A percentile compares a stretch with the other conserved stretches of the same genome.
These are phyloP conservation scores for Cephonodes hylas DNA, from an alignment of 2,888 invertebrate species.

Conservation along the genomic window DNA sequence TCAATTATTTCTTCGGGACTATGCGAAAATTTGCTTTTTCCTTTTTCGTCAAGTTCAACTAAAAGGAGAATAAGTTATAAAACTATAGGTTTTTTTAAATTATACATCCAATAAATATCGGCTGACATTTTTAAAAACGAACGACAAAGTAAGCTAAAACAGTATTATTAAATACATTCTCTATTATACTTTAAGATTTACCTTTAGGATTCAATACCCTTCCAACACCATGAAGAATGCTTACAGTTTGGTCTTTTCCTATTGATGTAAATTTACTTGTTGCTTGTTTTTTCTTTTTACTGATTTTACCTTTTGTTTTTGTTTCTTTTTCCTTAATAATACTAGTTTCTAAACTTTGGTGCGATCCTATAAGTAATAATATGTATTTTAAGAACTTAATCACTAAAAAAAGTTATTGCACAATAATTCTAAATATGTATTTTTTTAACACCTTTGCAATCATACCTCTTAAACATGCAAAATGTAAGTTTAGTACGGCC, in stretches of 20 bases:
- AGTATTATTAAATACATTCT: no score
- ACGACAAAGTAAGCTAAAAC: no score
- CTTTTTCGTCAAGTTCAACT: conserved; percentile 55
- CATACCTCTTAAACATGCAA: conserved; percentile 87
- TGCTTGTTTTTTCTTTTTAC: conserved; percentile 65
- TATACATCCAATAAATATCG: no score
- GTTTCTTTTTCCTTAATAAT: conserved; percentile 56
- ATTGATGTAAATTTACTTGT: conserved; percentile 73
- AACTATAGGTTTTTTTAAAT: no score
- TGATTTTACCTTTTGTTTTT: conserved; percentile 51
- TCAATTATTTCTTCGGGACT: conserved; percentile 84
- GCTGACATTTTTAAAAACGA: no score
- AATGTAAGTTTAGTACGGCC: conserved; percentile 91
- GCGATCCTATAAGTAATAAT: conserved; percentile 48
- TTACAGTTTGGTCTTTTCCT: conserved; percentile 85
- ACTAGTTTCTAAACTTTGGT: conserved; percentile 63
- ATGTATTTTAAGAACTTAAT: background rate
- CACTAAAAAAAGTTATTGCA: background rate
- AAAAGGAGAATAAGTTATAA: conserved; percentile 21
- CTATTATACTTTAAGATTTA: conserved; percentile 43
- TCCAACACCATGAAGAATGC: conserved; percentile 88
- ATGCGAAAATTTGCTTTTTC: conserved; percentile 77
- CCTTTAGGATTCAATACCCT: conserved; percentile 89
- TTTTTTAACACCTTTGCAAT: background rate
- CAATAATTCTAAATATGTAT: background rate